phyloP scores from a whole-genome alignment of 2,797 vertebrate species.

The Etheostoma perlongum region DNA sequence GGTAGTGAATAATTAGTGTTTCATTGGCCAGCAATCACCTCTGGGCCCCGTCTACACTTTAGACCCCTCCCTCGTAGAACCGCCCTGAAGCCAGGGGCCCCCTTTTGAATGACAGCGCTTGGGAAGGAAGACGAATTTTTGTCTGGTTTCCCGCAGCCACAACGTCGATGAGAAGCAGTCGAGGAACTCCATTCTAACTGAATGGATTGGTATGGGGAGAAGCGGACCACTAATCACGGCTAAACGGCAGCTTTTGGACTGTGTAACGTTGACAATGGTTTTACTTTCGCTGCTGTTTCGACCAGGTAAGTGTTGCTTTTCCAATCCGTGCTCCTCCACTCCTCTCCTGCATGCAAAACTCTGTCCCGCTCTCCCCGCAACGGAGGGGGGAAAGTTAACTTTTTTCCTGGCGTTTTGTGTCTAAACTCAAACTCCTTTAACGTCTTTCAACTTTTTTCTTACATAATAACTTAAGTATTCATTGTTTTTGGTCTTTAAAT shows the following conservation, averaged over 20 bases:
- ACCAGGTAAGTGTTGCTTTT: conserved; percentile 80
- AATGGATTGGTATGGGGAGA: conserved; percentile 92
- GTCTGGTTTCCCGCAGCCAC: conserved; percentile 83
- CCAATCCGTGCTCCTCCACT: conserved; percentile 56
- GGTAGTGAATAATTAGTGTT: conserved; percentile 77
- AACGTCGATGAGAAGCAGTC: conserved; percentile 84
- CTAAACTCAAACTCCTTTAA: background rate
- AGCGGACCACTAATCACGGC: conserved; percentile 88
- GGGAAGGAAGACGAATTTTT: conserved; percentile 79
- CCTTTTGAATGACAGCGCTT: conserved; percentile 84
- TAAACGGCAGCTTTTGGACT: conserved; percentile 88
- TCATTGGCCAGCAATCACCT: conserved; percentile 78
- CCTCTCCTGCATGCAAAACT: conserved; percentile 47
- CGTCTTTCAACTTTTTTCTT: background rate
- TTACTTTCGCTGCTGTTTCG: conserved; percentile 84
- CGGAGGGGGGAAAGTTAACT: conserved; percentile 57
- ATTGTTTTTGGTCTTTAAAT: background rate
- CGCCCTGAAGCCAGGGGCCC: conserved; percentile 78
- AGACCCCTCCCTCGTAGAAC: conserved; percentile 78
- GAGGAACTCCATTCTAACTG: conserved; percentile 87
- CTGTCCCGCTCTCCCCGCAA: conserved; percentile 38
- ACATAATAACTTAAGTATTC: background rate
- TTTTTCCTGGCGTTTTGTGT: conserved; percentile 30
- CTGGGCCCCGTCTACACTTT: conserved; percentile 61
- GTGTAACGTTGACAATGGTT: conserved; percentile 84